Conservation (phyloP, 2,888 invertebrate species). For the Gari tellinella region DNA sequence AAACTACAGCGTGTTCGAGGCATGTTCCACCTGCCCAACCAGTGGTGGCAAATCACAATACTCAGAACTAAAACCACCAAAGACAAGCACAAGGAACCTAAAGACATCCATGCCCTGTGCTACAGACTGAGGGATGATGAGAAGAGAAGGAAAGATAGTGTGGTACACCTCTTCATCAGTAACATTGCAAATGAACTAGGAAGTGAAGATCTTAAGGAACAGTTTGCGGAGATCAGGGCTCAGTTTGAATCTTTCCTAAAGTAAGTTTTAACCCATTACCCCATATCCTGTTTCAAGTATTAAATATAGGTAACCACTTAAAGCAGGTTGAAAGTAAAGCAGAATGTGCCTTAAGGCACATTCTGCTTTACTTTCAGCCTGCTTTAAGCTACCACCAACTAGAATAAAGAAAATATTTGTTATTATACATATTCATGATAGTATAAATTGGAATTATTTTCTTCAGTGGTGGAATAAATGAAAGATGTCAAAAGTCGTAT, state of each 20-base stretch:
- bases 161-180: slow-evolving; percentile 64
- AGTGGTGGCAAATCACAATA: slow-evolving; percentile 70
- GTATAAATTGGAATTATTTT: too few species aligned
- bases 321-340: too few species aligned
- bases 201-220: slow-evolving; percentile 2
- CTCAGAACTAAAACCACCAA: slow-evolving; percentile 54
- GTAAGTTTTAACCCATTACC: background rate
- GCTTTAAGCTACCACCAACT: too few species aligned
- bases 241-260: slow-evolving; percentile 22
- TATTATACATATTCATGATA: too few species aligned
- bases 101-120: slow-evolving; percentile 54
- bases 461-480: too few species aligned
- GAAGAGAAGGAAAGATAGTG: slow-evolving; percentile 43
- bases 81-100: slow-evolving; percentile 38
- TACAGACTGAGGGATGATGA: slow-evolving; percentile 68
- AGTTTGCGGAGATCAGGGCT: slow-evolving; percentile 4
- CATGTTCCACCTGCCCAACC: slow-evolving; percentile 60
- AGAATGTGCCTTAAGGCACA: too few species aligned
- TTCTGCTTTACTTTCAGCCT: too few species aligned
- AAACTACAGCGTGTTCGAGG: slow-evolving; percentile 45
- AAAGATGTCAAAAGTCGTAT: too few species aligned
- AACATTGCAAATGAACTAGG: slow-evolving; percentile 28
- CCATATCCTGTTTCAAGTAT: too few species aligned
- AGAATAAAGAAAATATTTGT: too few species aligned
- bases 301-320: too few species aligned